phyloP scores from a whole-genome alignment of 2,113 vertebrate genomes.

The Neotragus moschatus region DNA sequence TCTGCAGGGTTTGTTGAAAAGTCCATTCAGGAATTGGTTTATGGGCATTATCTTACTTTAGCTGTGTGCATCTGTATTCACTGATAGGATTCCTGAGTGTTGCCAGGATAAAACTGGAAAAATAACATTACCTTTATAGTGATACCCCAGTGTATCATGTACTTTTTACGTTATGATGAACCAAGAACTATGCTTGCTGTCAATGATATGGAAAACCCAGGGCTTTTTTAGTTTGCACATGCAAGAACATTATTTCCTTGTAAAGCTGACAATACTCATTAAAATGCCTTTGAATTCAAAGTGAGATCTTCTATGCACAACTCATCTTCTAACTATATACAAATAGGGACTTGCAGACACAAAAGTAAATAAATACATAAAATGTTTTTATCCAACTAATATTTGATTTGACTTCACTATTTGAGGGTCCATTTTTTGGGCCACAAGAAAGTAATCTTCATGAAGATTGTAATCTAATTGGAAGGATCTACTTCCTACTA shows the following conservation, averaged over 20 bases:
- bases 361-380: neutral
- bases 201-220: constrained; percentile 18
- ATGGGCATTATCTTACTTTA: constrained; percentile 23
- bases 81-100: constrained; percentile 38
- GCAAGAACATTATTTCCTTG: neutral
- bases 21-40: neutral
- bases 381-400: constrained; percentile 3
- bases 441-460: neutral
- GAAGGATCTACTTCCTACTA: neutral
- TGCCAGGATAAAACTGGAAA: constrained; percentile 34
- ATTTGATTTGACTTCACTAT: neutral
- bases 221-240: constrained; percentile 24
- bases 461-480: neutral
- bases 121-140: constrained; percentile 40
- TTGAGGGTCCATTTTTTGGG: neutral
- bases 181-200: constrained; percentile 2
- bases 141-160: constrained; percentile 13
- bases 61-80: constrained; percentile 12
- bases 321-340: neutral
- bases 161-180: constrained; percentile 28
- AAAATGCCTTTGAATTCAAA: constrained; percentile 33
- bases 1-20: neutral
- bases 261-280: neutral
- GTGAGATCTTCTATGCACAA: neutral
- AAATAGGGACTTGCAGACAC: neutral